These are phyloP conservation scores for Xiphophorus hellerii DNA, from an alignment of 2,113 vertebrate species.

Conservation along the genomic window DNA sequence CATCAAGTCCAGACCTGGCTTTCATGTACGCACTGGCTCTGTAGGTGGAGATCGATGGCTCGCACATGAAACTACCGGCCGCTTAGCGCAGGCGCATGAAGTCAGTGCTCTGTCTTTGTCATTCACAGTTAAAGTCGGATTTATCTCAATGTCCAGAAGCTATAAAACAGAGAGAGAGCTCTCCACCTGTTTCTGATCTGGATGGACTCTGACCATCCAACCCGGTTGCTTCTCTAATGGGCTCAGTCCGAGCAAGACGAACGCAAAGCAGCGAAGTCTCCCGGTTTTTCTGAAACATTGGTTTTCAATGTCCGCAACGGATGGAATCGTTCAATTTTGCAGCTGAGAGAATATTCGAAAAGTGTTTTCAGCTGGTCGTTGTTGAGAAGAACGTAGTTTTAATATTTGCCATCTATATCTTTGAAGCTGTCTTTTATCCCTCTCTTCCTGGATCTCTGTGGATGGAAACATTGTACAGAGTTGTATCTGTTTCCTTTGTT, in stretches of 20 bases:
- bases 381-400: background rate
- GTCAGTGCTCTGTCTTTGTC: constrained; percentile 38
- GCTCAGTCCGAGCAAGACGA: constrained; percentile 64
- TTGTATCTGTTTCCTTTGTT: no score
- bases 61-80: constrained; percentile 53
- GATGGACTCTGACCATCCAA: constrained; percentile 21
- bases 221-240: constrained; percentile 28
- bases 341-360: constrained; percentile 47
- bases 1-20: constrained; percentile 72
- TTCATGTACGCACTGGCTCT: constrained; percentile 26
- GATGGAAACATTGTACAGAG: no score
- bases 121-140: background rate
- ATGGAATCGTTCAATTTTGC: constrained; percentile 59
- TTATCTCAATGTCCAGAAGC: constrained; percentile 3
- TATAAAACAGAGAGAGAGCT: constrained; percentile 1
- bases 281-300: constrained; percentile 64
- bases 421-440: no score
- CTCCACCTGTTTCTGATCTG: constrained; percentile 72
- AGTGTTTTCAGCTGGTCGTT: background rate
- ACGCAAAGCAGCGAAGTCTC: constrained; percentile 47
- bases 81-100: constrained; percentile 26
- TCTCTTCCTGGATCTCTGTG: no score
- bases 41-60: constrained; percentile 62
- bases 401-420: background rate
- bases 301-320: constrained; percentile 53